These are phyloP conservation scores for Abramis brama DNA, from an alignment of 2,113 vertebrate genomes.

Conservation along the genomic window DNA sequence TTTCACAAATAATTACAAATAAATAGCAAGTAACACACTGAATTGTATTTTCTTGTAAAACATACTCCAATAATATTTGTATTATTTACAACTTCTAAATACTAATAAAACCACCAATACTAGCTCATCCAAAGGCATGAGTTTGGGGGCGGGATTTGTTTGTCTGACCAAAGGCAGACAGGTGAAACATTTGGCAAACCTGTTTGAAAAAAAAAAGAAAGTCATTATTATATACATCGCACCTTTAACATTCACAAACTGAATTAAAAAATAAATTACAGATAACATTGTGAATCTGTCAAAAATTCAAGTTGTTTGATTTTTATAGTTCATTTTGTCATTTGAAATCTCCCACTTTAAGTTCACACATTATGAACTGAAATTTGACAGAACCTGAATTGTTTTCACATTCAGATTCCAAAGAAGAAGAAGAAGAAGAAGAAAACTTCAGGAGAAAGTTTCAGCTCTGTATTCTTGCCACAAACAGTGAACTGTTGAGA, in stretches of 20 bases:
- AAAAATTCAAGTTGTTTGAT: not conserved
- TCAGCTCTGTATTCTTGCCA: constrained; percentile 8
- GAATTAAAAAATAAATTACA: not conserved
- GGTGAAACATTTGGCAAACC: not conserved
- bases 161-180: not conserved
- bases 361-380: not conserved
- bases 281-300: not conserved
- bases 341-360: not conserved
- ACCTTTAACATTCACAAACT: not conserved
- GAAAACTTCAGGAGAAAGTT: not conserved
- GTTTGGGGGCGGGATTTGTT: not conserved
- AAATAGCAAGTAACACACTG: no score
- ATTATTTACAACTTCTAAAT: no score
- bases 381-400: not conserved
- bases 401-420: not conserved
- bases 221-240: not conserved
- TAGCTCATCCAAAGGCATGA: not conserved
- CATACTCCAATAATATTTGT: no score
- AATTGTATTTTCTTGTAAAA: no score
- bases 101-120: no score
- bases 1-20: no score
- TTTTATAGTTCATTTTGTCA: not conserved
- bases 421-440: not conserved
- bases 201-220: no score
- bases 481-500: constrained; percentile 20